These are phyloP conservation scores for Sylvietta virens DNA, from an alignment of 2,113 vertebrate species.

Conservation along the genomic window DNA sequence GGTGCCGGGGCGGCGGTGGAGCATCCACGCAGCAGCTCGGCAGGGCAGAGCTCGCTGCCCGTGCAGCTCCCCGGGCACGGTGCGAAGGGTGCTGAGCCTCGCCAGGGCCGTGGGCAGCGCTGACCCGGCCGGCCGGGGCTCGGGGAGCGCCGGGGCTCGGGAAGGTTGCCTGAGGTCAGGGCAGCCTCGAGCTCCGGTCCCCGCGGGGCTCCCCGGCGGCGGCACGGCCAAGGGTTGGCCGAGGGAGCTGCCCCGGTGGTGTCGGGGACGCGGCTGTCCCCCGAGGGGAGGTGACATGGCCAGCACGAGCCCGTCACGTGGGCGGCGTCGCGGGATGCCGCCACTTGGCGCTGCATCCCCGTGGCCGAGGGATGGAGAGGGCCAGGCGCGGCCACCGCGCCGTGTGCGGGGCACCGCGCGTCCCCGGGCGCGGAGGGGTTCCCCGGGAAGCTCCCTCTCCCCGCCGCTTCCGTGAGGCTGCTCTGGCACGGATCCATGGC, in stretches of 20 bases:
- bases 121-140: neutral
- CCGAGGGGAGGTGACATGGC: neutral
- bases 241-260: neutral
- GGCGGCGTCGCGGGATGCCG: neutral
- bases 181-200: fast-evolving
- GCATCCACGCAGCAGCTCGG: neutral
- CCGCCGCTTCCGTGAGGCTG: neutral
- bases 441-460: constrained; percentile 11
- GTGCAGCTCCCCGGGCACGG: neutral
- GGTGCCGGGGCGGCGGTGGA: neutral
- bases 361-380: neutral
- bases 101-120: fast-evolving
- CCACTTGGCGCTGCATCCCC: fast-evolving
- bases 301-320: neutral
- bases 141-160: neutral
- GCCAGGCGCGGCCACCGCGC: neutral
- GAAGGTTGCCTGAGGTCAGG: constrained; percentile 31
- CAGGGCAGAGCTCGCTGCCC: neutral
- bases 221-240: fast-evolving
- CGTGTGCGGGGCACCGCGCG: fast-evolving
- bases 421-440: neutral
- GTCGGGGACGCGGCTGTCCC: neutral
- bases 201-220: neutral
- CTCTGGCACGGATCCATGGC: constrained; percentile 38
- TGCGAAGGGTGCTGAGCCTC: neutral